Evolutionary conservation across 2,888 invertebrate genomes (phyloP), one percentile per base, ranked within the genome.

Genomic region (Globia sparganii): DNA sequence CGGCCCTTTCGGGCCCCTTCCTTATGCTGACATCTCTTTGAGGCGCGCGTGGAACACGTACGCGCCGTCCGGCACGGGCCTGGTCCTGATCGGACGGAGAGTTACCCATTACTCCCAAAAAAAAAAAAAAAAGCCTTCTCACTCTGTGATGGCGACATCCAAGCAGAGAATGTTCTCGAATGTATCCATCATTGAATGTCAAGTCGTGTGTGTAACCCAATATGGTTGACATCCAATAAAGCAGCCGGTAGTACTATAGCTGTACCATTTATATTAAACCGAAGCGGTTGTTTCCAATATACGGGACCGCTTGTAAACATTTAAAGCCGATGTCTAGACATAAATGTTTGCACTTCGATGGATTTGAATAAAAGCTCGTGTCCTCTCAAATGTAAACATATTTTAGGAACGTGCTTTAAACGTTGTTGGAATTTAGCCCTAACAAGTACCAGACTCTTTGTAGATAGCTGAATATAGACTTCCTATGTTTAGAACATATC

Each of bases 211-310:
- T 65, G 49, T 31, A 65, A 81, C 13, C 64, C 15, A 81, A 76
- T 65, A 76, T 53, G 37, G 64, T 69, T 69, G 68, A 61, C 25
- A 64, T 69, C 68, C 78, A 72, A 81, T 81, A 81, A 78, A 78
- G 40, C 40, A 70, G 13, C n/a, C 49, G 6, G 31, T 69, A 43
- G 31, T 68, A 78, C 59, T 46, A 66, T 46, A 66, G 49, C 72
- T 40, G 40, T 72, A 70, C 66, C 62, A 78, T 81, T 70, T 78
- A 78, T 83, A 78, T 83, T 67, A 67, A 83, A 83, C 43, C 37
- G 43, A 78, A 83, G 83, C 78, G 81, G 83, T 83, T 83, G 83
- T 83, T 70, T 62, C 61, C 81, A 83, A 83, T 82, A 78, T 78
- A 69, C 69, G 49, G 78, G 40, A 56, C 69, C 73, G 21, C 69